Evolutionary conservation across 2,113 vertebrate genomes (phyloP).

Genomic region (Axis porcinus): DNA sequence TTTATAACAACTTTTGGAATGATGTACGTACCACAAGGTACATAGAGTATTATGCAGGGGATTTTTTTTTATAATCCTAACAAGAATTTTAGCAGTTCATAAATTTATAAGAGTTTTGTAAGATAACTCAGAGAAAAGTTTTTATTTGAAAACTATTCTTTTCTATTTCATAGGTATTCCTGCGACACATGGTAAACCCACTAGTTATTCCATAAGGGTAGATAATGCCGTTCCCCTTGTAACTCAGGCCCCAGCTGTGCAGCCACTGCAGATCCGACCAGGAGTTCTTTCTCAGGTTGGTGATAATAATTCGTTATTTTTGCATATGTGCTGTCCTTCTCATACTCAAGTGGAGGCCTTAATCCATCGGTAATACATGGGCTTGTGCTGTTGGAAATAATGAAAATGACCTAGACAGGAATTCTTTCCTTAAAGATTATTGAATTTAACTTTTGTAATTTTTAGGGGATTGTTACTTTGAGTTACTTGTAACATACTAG

Average conservation of each 20-base stretch:
- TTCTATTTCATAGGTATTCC: conserved; percentile 87
- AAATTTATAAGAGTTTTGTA: neutral
- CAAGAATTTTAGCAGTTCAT: conserved; percentile 16
- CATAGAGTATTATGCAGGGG: neutral
- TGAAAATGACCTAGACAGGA: neutral
- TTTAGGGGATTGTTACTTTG: neutral
- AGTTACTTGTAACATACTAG: neutral
- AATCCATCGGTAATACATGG: neutral
- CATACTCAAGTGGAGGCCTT: neutral
- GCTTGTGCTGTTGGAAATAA: neutral
- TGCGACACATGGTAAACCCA: conserved; percentile 88
- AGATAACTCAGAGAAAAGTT: neutral
- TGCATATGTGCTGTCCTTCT: neutral
- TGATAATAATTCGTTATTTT: neutral
- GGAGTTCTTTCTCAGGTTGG: conserved; percentile 95
- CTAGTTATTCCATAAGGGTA: conserved; percentile 92
- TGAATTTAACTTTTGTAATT: conserved; percentile 18
- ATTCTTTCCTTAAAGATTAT: neutral
- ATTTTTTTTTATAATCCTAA: neutral
- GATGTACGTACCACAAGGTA: neutral
- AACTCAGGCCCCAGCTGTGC: conserved; percentile 92
- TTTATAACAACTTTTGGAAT: neutral
- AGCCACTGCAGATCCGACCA: conserved; percentile 93
- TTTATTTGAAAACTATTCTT: conserved; percentile 44
- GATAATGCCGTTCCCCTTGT: conserved; percentile 93